These are phyloP conservation scores for Plebejus anna DNA, from an alignment of 2,888 invertebrate species.

Conservation along the genomic window DNA sequence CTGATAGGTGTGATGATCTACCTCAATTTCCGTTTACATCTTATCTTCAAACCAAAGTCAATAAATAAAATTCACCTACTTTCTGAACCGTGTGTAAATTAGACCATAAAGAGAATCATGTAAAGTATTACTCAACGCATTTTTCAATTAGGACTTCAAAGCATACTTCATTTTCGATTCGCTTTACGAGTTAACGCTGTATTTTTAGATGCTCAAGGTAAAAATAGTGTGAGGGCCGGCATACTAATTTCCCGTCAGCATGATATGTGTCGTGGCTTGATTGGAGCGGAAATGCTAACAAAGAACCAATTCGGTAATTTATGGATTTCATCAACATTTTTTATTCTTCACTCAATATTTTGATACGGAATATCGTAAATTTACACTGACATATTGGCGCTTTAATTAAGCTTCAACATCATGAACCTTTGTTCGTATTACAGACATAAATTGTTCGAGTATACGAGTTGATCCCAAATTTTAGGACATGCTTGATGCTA, in stretches of 20 bases:
- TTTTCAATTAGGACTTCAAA: slow-evolving; percentile 1
- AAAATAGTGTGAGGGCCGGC: slow-evolving; percentile 24
- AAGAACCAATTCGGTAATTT: slow-evolving; percentile 40
- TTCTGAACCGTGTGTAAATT: background rate
- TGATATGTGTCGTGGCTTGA: slow-evolving; percentile 40
- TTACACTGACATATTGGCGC: slow-evolving; percentile 15
- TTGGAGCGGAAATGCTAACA: slow-evolving; percentile 43
- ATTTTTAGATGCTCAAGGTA: slow-evolving; percentile 25
- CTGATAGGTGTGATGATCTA: background rate
- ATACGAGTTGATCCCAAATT: background rate
- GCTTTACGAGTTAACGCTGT: background rate
- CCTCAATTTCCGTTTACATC: background rate
- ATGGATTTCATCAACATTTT: slow-evolving; percentile 37
- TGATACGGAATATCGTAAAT: slow-evolving; percentile 7
- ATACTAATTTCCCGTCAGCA: slow-evolving; percentile 37
- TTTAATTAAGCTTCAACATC: slow-evolving; percentile 15
- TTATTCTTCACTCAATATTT: slow-evolving; percentile 23
- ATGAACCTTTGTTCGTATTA: slow-evolving; percentile 11
- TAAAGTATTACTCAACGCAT: slow-evolving; percentile 12
- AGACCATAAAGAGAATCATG: slow-evolving; percentile 8
- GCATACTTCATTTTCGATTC: slow-evolving; percentile 4
- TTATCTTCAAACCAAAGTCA: background rate
- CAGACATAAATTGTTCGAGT: background rate
- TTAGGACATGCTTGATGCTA: background rate
- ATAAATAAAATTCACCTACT: background rate